A percentile compares a stretch with the other conserved stretches of the same genome.
Evolutionary conservation across 2,113 vertebrate genomes (phyloP).

Genomic region (Planiliza haematocheilus): DNA sequence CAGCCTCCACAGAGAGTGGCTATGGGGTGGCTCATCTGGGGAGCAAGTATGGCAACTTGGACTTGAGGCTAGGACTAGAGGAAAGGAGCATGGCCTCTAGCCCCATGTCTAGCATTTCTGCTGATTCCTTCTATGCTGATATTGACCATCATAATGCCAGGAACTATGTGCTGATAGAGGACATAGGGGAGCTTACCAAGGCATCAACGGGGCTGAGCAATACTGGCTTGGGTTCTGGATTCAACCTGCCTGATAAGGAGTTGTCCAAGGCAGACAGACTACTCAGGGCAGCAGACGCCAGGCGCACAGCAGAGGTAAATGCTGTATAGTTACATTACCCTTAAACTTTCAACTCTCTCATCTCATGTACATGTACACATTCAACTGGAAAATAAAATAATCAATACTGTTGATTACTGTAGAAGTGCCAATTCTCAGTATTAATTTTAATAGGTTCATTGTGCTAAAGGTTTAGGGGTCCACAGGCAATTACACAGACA

Average conservation of each 20-base stretch:
- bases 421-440: too few relatives aligned
- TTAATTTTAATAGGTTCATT: not conserved
- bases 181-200: constrained; percentile 96
- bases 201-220: constrained; percentile 87
- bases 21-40: constrained; percentile 91
- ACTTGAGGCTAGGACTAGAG: constrained; percentile 93
- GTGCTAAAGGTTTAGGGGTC: not conserved
- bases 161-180: constrained; percentile 96
- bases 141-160: constrained; percentile 93
- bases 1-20: constrained; percentile 90
- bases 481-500: not conserved
- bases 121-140: constrained; percentile 97
- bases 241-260: constrained; percentile 95
- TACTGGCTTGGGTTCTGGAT: constrained; percentile 87
- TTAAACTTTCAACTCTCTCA: not conserved
- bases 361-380: not conserved
- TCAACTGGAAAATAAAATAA: too few relatives aligned
- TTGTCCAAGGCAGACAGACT: constrained; percentile 93
- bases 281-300: constrained; percentile 89
- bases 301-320: constrained; percentile 91
- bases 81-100: constrained; percentile 96
- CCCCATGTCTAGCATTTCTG: constrained; percentile 97
- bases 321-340: not conserved
- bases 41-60: constrained; percentile 92
- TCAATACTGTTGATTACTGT: too few relatives aligned